Evolutionary conservation across 2,113 vertebrate genomes (phyloP), one percentile per base, ranked within the genome.

Genomic region (Colossoma macropomum): DNA sequence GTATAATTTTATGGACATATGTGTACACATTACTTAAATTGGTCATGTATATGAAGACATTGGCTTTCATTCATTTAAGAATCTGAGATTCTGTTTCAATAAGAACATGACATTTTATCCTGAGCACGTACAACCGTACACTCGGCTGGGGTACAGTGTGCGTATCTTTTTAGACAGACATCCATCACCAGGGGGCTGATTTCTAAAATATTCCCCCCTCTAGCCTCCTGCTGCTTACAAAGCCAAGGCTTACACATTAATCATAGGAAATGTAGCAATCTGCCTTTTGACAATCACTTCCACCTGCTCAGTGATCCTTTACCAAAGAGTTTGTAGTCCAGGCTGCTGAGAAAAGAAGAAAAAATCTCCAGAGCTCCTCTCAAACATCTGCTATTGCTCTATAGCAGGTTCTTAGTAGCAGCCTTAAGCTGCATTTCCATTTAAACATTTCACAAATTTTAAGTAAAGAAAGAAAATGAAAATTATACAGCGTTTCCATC

Each of bases 201-300:
- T 69, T 77, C 63, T 77, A 32, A 32, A 82, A 79, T 48, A 21
- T 25, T 25, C 54, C 41, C 28, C 56, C 68, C 27, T 66, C 38
- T 5, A 34, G 59, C 59, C 59, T 62, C 59, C 59, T 27, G 59
- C 41, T 25, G 62, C 70, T 69, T 38, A 25, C 77, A 66, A 45
- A 66, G 52, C 70, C 77, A 59, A 60, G 50, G 48, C 48, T 56
- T 19, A 48, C 17, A 56, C 48, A 74, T 73, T 76, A 76, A 45
- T 77, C 45, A 32, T 12, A 75, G 71, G 23, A 21, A 80, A 79
- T 45, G 63, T 74, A 75, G 12, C 77, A 75, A 75, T 83, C 68
- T 23, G 52, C 11, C 79, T 62, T 72, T 79, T 76, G 63, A 73
- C 34, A 45, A 59, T 83, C 56, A 65, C 48, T 45, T 78, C 71